Evolutionary conservation across 1,140 invertebrate genomes (phyloP), one percentile per base, ranked within the genome.

Genomic region (Araneus ventricosus): DNA sequence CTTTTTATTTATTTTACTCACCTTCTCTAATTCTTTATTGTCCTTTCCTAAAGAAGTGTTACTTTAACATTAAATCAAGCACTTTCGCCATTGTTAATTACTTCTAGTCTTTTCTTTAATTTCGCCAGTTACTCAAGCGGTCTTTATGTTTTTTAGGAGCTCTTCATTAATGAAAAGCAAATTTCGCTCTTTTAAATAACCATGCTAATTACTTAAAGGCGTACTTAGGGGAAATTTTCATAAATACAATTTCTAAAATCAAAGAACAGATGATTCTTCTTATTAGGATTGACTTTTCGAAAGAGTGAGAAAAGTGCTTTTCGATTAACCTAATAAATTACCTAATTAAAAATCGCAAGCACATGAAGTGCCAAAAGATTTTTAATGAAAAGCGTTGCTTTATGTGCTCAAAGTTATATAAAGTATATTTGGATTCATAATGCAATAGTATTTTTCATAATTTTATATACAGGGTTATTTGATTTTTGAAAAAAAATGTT

Each of bases 81-180:
- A 63, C 88, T 45, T 79, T 79, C 41, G 41, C 39, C n/a, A 39
- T 79, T 89, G 39, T 79, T 89, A 89, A 89, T 89, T 89, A 79
- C 86, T 24, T 39, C n/a, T 30, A 22, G 8, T n/a, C 63, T 57
- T 67, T 86, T 86, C 45, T 79, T 89, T 89, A 89, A 89, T 59
- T 89, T 79, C 88, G 67, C 34, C 67, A 52, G 88, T 79, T 89
- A 79, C 88, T 89, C 22, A 89, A 89, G 88, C 63, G 45, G 52
- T 79, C 88, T 89, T 89, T 39, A 75, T 52, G n/a, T 79, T 89
- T 89, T 75, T 79, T 52, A 4, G 24, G 39, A 14, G n/a, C 41
- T 59, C 88, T 89, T 89, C 88, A 89, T 89, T 89, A 89, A 79
- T 89, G 88, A 79, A 89, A 88, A 89, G 67, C 39, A 89, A 75